Evolutionary conservation across 2,113 vertebrate genomes (phyloP), one percentile per base, ranked within the genome.

Genomic region (Elachura formosa): DNA sequence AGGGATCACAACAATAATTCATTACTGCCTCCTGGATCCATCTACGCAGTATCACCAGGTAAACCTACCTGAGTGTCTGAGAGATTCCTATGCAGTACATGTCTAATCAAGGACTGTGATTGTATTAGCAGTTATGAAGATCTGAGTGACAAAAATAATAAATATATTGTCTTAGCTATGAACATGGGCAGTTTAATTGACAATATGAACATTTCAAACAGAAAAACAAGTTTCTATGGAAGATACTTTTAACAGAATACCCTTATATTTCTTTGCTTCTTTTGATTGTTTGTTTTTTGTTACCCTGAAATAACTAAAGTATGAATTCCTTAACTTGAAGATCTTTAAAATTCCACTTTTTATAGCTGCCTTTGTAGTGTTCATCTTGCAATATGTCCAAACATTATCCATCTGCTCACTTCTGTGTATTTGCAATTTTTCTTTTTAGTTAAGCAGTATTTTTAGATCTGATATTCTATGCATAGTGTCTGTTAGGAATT

Each of bases 1-100:
- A 96, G 99, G 99, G n/a, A 98, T 99, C 84, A 99, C 99, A 22
- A 98, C 99, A 84, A 99, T 99, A 94, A 99, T 99, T 96, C 99
- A 99, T 97, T 99, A 99, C 95, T 99, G 99, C 89, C 98, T 99
- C 48, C 97, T 99, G 94, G 99, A 99, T 97, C 98, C 99, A 40
- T 98, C 99, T 66, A 99, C 99, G 0, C 99, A 99, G 63, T 99
- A 99, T 95, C 99, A 99, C 97, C 99, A 99, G 98, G 99, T 99
- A 98, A 98, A 97, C 6, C 52, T 63, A 21, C 2, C 51, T 51
- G 84, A 2, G 8, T 64, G 21, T 67, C 43, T 76, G 22, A 49
- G 48, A 36, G 5, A 11, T 54, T 85, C 36, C 40, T 87, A 0
- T 45, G 41, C 38, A 49, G 20, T 41, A 26, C 9, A 4, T 38